Evolutionary conservation across 2,113 vertebrate genomes (phyloP).

Genomic region (Gymnobelideus leadbeateri): DNA sequence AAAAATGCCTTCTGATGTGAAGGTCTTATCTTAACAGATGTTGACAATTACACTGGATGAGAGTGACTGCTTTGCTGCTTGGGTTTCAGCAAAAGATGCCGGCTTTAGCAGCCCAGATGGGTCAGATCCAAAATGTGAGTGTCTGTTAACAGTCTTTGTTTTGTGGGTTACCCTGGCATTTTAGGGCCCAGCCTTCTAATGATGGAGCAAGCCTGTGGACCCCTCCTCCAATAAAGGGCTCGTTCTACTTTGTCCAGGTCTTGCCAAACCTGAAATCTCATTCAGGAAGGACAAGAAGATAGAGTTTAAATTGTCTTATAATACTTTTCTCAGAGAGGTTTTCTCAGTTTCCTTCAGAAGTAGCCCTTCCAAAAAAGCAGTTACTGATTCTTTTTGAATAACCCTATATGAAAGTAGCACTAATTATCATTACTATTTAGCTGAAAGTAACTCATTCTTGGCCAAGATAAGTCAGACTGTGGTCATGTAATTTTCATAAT

Average conservation of each 20-base stretch:
- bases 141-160: background rate
- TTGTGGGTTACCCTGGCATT: background rate
- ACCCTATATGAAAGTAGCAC: background rate
- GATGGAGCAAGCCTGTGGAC: background rate
- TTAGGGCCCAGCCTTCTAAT: background rate
- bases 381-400: background rate
- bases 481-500: background rate
- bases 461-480: background rate
- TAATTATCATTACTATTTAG: background rate
- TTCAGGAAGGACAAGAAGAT: background rate
- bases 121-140: slow-evolving; percentile 97
- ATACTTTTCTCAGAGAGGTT: background rate
- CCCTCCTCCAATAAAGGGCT: too few relatives aligned
- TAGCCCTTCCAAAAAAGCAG: background rate
- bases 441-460: background rate
- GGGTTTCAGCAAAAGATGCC: slow-evolving; percentile 98
- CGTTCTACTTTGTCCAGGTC: background rate
- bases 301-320: background rate
- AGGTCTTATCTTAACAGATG: slow-evolving; percentile 88
- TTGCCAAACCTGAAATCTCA: background rate
- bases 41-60: slow-evolving; percentile 98
- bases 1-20: background rate
- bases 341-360: background rate
- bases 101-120: slow-evolving; percentile 97
- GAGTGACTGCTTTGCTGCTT: slow-evolving; percentile 98